phyloP scores from a whole-genome alignment of 2,888 invertebrate species.

The Papilio gigon region DNA sequence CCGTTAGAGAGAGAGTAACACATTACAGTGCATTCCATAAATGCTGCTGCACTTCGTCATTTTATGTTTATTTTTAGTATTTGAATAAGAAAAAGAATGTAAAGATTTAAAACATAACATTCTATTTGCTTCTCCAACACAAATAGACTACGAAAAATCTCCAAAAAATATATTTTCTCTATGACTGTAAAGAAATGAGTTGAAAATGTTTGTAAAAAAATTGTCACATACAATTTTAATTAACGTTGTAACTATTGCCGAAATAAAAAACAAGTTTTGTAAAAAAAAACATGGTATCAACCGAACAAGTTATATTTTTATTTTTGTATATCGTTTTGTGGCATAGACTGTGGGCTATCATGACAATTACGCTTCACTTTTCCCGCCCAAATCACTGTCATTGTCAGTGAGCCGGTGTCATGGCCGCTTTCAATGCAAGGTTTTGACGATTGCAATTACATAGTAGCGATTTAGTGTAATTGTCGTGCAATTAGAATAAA shows the following conservation, averaged over 20 bases:
- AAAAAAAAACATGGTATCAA: no score
- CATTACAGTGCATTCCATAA: constrained; percentile 48
- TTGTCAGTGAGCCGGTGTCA: constrained; percentile 63
- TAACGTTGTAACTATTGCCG: background rate
- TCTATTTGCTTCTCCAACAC: no score
- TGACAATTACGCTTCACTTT: constrained; percentile 17
- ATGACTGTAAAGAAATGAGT: no score
- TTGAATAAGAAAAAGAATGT: no score
- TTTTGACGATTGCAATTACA: constrained; percentile 60
- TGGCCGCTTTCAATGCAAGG: constrained; percentile 62
- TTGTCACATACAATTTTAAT: no score
- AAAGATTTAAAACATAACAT: no score
- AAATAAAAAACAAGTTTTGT: background rate
- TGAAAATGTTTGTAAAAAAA: no score
- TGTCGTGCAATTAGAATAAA: constrained; percentile 73
- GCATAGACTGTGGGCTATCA: background rate
- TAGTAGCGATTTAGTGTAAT: constrained; percentile 23
- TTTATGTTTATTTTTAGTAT: background rate
- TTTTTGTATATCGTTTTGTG: background rate
- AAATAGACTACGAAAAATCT: no score
- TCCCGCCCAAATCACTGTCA: constrained; percentile 60
- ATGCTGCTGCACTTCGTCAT: constrained; percentile 48
- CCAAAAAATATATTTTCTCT: no score
- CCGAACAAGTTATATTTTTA: no score
- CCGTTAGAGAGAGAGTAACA: constrained; percentile 60